A percentile compares a stretch with the other conserved stretches of the same genome.
phyloP scores from a whole-genome alignment of 2,113 vertebrate genomes.

The Aegypius monachus region DNA sequence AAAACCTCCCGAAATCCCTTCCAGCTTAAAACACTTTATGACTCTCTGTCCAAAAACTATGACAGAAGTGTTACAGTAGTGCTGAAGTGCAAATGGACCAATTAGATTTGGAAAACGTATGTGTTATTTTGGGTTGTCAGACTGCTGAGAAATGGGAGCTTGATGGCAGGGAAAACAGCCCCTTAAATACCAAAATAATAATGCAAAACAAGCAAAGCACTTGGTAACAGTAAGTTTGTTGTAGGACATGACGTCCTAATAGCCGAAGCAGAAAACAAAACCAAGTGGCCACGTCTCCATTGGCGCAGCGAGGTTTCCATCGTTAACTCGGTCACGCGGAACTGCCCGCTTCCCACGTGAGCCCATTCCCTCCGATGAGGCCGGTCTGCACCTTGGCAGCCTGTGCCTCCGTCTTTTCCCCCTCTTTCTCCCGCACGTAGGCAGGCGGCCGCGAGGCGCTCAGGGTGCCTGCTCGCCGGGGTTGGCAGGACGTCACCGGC shows the following conservation, averaged over 20 bases:
- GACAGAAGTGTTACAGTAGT: fast-evolving
- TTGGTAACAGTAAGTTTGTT: fast-evolving
- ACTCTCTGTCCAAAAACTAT: too few species aligned
- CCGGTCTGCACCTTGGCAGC: background rate
- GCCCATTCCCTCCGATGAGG: fast-evolving
- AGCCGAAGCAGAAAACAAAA: background rate
- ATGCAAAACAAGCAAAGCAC: background rate
- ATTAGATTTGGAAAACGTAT: background rate
- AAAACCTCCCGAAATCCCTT: background rate
- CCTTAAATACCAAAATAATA: background rate
- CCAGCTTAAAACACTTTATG: fast-evolving
- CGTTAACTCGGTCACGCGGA: fast-evolving
- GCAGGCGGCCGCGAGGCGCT: fast-evolving
- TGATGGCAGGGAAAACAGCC: background rate
- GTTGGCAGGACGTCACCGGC: background rate
- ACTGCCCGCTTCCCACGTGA: fast-evolving
- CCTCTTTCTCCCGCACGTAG: fast-evolving
- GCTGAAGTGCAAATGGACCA: background rate
- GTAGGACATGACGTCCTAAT: background rate
- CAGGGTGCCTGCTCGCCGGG: fast-evolving
- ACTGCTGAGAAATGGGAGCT: background rate
- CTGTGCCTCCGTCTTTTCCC: too few species aligned
- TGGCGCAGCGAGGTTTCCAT: fast-evolving
- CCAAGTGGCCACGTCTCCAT: fast-evolving
- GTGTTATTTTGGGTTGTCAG: background rate